These are phyloP conservation scores for Drosophila rellima DNA, from an alignment of 2,888 invertebrate genomes.

Conservation along the genomic window DNA sequence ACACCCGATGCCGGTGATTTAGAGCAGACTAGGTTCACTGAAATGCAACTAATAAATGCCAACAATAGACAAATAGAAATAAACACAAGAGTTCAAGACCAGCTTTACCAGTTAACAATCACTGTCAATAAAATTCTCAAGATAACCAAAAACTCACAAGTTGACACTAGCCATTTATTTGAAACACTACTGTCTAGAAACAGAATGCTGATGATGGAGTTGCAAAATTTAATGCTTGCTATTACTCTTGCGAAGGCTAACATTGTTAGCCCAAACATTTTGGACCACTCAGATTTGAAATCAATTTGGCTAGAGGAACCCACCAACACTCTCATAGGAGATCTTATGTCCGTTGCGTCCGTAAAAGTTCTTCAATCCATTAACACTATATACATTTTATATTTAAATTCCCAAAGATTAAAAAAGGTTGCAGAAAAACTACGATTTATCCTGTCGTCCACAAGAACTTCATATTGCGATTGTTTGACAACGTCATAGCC, in stretches of 20 bases:
- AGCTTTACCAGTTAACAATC: no score
- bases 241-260: slow-evolving; percentile 33
- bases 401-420: not conserved
- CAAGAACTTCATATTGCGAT: no score
- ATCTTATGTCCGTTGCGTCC: slow-evolving; percentile 10
- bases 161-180: no score
- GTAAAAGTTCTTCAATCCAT: slow-evolving; percentile 3
- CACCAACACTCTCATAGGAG: slow-evolving; percentile 24
- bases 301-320: slow-evolving; percentile 35
- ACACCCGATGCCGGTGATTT: not conserved
- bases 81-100: slow-evolving; percentile 21
- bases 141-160: no score
- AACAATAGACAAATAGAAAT: slow-evolving; percentile 24
- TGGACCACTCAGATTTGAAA: slow-evolving; percentile 31
- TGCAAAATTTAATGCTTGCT: slow-evolving; percentile 32
- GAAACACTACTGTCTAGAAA: slow-evolving; percentile 4
- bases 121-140: no score
- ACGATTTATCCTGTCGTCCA: no score
- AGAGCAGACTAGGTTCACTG: slow-evolving; percentile 2
- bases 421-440: no score
- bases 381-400: slow-evolving; percentile 5
- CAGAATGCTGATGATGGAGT: slow-evolving; percentile 35
- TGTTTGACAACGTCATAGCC: no score
- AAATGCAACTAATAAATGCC: slow-evolving; percentile 10
- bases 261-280: slow-evolving; percentile 33